Percentiles rank a stretch among this genome's conserved stretches.
Conservation (phyloP, 1,140 invertebrate genomes). For the Drosophila auraria region DNA sequence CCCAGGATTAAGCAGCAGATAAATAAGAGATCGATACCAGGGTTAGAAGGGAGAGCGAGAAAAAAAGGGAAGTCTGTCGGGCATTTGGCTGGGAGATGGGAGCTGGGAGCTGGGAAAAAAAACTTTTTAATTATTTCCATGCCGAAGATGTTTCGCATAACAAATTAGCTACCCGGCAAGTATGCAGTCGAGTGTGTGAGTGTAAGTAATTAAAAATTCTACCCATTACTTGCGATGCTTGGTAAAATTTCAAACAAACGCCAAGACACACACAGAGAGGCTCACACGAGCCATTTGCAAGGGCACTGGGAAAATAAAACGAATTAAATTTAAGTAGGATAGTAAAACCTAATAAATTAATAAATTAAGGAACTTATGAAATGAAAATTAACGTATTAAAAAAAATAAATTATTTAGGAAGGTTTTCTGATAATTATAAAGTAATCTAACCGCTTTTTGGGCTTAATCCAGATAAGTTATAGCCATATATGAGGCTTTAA, state of each 20-base stretch:
- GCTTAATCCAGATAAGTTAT: too few species aligned
- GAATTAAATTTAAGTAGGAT: neutral
- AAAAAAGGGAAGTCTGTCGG: neutral
- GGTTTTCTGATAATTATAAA: too few species aligned
- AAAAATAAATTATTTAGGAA: too few species aligned
- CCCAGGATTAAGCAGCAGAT: slow-evolving; percentile 39
- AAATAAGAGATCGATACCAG: slow-evolving; percentile 45
- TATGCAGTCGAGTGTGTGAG: slow-evolving; percentile 48
- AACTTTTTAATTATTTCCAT: slow-evolving; percentile 84
- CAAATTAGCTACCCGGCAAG: slow-evolving; percentile 72
- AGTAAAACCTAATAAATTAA: neutral
- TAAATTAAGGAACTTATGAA: neutral
- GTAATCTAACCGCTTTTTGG: too few species aligned
- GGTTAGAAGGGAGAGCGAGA: neutral
- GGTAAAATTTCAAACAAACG: slow-evolving; percentile 78
- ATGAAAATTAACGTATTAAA: too few species aligned
- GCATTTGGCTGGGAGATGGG: too few species aligned
- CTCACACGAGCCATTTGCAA: slow-evolving; percentile 17
- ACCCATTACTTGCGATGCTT: slow-evolving; percentile 79
- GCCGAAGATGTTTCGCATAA: slow-evolving; percentile 82
- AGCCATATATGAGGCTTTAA: too few species aligned
- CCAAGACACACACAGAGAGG: slow-evolving; percentile 23
- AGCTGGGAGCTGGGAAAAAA: slow-evolving; percentile 11
- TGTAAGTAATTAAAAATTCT: slow-evolving; percentile 84
- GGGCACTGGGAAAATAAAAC: slow-evolving; percentile 14